Conservation (phyloP, 1,140 invertebrate genomes). For the Dendrolimus kikuchii region DNA sequence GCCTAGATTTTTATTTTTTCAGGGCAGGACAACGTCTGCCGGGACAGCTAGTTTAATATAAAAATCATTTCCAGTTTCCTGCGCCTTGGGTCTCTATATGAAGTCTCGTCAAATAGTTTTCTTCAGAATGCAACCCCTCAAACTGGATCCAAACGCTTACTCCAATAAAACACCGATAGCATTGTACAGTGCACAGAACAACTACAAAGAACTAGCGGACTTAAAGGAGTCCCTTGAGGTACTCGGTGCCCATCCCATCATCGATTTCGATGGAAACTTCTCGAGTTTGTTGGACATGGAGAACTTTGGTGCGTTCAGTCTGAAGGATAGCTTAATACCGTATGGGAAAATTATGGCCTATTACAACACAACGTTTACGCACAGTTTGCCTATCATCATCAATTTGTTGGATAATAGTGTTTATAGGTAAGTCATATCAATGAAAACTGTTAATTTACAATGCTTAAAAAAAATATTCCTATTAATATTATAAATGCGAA, state of each 20-base stretch:
- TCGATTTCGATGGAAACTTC: slow-evolving; percentile 77
- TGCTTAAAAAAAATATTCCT: too few relatives aligned
- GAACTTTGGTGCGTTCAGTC: slow-evolving; percentile 78
- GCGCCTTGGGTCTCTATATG: slow-evolving; percentile 78
- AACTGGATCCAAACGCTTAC: slow-evolving; percentile 72
- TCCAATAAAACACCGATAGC: slow-evolving; percentile 65
- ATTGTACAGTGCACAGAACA: slow-evolving; percentile 56
- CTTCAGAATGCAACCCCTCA: slow-evolving; percentile 75
- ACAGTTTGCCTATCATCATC: slow-evolving; percentile 84
- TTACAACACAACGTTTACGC: slow-evolving; percentile 86
- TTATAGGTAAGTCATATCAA: slow-evolving; percentile 72
- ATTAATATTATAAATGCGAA: too few relatives aligned
- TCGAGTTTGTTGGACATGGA: slow-evolving; percentile 74
- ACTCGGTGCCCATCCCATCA: slow-evolving; percentile 65
- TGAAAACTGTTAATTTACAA: too few relatives aligned
- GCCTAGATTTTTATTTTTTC: too few relatives aligned
- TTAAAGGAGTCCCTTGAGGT: slow-evolving; percentile 50
- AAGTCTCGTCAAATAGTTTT: slow-evolving; percentile 77
- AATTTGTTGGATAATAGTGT: slow-evolving; percentile 83
- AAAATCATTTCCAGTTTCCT: slow-evolving; percentile 64
- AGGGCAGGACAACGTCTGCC: too few relatives aligned
- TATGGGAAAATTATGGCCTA: slow-evolving; percentile 74
- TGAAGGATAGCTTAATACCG: slow-evolving; percentile 71
- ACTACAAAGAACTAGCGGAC: slow-evolving; percentile 51
- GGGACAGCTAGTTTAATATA: too few relatives aligned